Conservation (phyloP, 2,113 vertebrate species). For the Columba livia region DNA sequence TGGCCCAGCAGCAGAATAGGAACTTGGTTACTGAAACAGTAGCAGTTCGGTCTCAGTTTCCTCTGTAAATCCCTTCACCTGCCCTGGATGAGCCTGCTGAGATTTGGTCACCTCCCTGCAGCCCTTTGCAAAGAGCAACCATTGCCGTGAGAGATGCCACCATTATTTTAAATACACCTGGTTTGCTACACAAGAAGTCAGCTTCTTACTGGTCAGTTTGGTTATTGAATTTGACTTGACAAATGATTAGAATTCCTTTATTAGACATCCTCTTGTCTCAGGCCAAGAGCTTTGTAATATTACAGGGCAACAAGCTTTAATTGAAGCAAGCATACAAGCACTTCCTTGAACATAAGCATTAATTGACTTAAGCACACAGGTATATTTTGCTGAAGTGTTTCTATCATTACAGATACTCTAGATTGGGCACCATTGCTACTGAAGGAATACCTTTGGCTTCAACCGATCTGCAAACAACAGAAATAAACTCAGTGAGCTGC, state of each 20-base stretch:
- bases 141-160: rapidly evolving
- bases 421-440: not conserved
- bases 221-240: not conserved
- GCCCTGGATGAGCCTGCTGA: not conserved
- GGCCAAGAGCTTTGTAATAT: not conserved
- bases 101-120: not conserved
- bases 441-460: not conserved
- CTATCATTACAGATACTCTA: not conserved
- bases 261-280: not conserved
- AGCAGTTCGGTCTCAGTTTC: not conserved
- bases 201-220: not conserved
- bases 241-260: not conserved
- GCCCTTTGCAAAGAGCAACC: not conserved
- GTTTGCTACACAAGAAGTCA: not conserved
- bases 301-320: not conserved
- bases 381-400: not conserved
- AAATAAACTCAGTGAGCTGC: not conserved
- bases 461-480: not conserved
- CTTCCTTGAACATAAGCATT: rapidly evolving
- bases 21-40: not conserved
- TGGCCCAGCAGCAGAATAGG: not conserved
- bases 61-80: too few species aligned
- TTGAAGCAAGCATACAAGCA: not conserved
- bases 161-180: rapidly evolving
- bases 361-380: not conserved